Base-by-base conservation (phyloP, 2,888 invertebrate genomes). In the Euplexia lucipara region DNA sequence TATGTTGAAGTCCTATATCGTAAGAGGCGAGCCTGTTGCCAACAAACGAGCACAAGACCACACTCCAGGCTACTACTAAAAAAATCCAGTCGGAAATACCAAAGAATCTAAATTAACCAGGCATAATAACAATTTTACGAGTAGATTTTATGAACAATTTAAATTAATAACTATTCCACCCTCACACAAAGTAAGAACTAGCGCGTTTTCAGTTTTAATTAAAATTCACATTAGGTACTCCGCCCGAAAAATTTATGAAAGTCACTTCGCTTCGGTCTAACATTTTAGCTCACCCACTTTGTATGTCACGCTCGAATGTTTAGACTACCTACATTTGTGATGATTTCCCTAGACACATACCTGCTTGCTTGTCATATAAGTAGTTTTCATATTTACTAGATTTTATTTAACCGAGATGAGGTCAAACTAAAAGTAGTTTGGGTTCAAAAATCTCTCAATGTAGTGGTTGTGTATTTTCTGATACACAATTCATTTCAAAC, bases 271-370 rank as follows among this genome's bases (percentile, higher is more conserved):
- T 44, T 56, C 42, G 10, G n/a, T 10, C 20, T 10, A 26, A 39
- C 16, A 32, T 60, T 67, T 66, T 49, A 39, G 32, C 30, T 14
- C 14, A 16, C 12, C 9, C 16, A 18, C 34, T 34, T n/a, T 30
- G 30, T 49, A 71, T 20, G 39, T 51, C 48, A 74, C 1, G 32
- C 14, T 35, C 18, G 12, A 10, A 18, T 58, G 52, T 67, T 32
- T 16, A 34, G 18, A 44, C 42, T 52, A 39, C 47, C 20, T 20
- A 12, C 47, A 42, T 58, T 52, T 52, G 16, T 20, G 32, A 4
- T 67, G 70, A 70, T 74, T 70, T 70, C 70, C 70, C 68, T 9
- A 30, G 70, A 44, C 47, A 53, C 47, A 0, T 41, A 67, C 67
- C 57, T 66, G 58, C n/a, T 42, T 67, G 42, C 32, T n/a, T 34